phyloP scores from a whole-genome alignment of 2,797 vertebrate species.

The Hypotaenidia philippensis region DNA sequence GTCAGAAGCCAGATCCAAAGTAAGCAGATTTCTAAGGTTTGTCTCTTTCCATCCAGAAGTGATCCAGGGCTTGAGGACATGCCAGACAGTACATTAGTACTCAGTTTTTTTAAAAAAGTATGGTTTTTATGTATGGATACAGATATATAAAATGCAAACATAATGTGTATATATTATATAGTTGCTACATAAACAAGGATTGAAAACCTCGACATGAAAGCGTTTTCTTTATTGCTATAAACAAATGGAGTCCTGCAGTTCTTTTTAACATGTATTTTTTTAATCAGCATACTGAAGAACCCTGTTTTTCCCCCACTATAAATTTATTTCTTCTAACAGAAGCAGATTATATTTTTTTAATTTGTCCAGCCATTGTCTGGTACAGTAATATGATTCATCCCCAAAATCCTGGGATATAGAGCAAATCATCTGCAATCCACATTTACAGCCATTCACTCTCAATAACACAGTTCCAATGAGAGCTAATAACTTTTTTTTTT shows the following conservation, averaged over 20 bases:
- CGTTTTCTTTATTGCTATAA: background rate
- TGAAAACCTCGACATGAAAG: background rate
- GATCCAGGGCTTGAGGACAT: background rate
- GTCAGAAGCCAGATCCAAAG: background rate
- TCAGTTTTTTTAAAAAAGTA: background rate
- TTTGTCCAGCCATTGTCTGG: conserved; percentile 38
- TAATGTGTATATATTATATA: background rate
- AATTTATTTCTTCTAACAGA: conserved; percentile 19
- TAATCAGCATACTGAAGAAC: conserved; percentile 17
- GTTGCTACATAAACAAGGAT: background rate
- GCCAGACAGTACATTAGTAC: background rate
- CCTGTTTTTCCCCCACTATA: background rate
- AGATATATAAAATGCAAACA: background rate
- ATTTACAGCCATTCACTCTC: conserved; percentile 50
- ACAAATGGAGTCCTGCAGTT: background rate
- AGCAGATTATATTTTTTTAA: conserved; percentile 4
- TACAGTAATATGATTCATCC: conserved; percentile 43
- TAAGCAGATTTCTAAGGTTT: background rate
- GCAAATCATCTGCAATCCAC: conserved; percentile 62
- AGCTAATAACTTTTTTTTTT: background rate
- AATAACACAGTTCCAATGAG: conserved; percentile 3
- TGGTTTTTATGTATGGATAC: background rate
- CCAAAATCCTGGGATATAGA: conserved; percentile 13
- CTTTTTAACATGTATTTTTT: conserved; percentile 50
- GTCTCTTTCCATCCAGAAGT: background rate